A percentile compares a stretch with the other conserved stretches of the same genome.
Evolutionary conservation across 1,140 invertebrate genomes (phyloP).

Genomic region (Dinoponera quadriceps): DNA sequence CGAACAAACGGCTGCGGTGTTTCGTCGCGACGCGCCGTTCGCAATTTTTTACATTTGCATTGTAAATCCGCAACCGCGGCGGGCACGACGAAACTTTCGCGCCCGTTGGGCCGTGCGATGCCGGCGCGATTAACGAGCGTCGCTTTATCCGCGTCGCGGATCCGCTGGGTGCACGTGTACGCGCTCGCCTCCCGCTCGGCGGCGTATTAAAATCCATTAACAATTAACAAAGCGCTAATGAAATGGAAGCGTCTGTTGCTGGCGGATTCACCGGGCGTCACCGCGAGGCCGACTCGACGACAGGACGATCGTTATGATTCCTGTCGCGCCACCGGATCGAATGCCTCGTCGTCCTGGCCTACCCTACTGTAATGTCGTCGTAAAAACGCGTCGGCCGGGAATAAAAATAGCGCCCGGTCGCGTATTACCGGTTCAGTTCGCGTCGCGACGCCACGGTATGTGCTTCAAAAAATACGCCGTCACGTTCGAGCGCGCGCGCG

Average conservation of each 20-base stretch:
- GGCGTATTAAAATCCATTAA: constrained; percentile 70
- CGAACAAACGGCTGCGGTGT: constrained; percentile 24
- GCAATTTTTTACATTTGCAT: constrained; percentile 58
- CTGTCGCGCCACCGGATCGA: constrained; percentile 35
- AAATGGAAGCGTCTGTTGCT: constrained; percentile 54
- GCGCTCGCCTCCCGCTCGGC: not conserved
- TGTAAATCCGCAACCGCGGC: constrained; percentile 37
- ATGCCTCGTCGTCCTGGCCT: not conserved
- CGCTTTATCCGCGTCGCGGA: not conserved
- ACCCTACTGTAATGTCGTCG: not conserved
- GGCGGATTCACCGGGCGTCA: not conserved
- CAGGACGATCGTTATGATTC: constrained; percentile 53
- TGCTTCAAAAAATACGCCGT: not conserved
- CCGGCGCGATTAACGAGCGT: constrained; percentile 67
- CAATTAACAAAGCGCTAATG: constrained; percentile 72
- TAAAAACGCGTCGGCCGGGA: constrained; percentile 9
- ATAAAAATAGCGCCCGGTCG: constrained; percentile 27
- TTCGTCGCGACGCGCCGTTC: constrained; percentile 26
- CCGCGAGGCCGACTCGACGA: constrained; percentile 25
- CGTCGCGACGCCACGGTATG: not conserved
- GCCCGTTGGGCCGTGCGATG: constrained; percentile 32
- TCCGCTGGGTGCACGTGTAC: constrained; percentile 12
- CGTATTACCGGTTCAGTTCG: not conserved
- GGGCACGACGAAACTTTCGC: constrained; percentile 44
- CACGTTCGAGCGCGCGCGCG: not conserved